A percentile compares a stretch with the other conserved stretches of the same genome.
These are phyloP conservation scores for Lamprologus speciosus DNA, from an alignment of 2,113 vertebrate species.

Conservation along the genomic window DNA sequence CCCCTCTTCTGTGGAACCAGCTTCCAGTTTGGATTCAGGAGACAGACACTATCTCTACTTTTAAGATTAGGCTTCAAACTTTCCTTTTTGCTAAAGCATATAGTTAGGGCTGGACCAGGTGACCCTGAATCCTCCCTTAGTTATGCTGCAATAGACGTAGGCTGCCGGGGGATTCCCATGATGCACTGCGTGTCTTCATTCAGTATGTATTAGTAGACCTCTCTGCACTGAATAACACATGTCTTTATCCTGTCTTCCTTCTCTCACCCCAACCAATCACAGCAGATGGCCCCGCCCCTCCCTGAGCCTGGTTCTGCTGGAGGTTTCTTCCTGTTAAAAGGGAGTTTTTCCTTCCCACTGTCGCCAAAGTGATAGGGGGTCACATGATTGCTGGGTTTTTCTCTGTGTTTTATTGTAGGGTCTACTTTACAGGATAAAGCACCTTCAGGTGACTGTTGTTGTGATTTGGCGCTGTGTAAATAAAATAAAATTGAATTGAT, in stretches of 20 bases:
- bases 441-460: background rate
- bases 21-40: background rate
- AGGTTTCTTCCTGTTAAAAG: background rate
- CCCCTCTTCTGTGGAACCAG: background rate
- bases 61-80: fast-evolving
- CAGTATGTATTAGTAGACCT: background rate
- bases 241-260: fast-evolving
- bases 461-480: background rate
- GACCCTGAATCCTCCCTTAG: background rate
- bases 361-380: fast-evolving
- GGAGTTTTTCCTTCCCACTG: background rate
- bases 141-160: too few relatives aligned
- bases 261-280: background rate
- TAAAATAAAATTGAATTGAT: background rate
- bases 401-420: background rate
- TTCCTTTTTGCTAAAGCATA: background rate
- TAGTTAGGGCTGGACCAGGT: background rate
- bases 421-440: background rate
- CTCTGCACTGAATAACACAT: background rate
- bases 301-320: fast-evolving
- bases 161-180: fast-evolving
- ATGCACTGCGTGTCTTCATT: fast-evolving
- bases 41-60: background rate
- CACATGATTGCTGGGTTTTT: fast-evolving
- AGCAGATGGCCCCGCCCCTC: background rate